Evolutionary conservation across 2,888 invertebrate genomes (phyloP).

Genomic region (Luperina testacea): DNA sequence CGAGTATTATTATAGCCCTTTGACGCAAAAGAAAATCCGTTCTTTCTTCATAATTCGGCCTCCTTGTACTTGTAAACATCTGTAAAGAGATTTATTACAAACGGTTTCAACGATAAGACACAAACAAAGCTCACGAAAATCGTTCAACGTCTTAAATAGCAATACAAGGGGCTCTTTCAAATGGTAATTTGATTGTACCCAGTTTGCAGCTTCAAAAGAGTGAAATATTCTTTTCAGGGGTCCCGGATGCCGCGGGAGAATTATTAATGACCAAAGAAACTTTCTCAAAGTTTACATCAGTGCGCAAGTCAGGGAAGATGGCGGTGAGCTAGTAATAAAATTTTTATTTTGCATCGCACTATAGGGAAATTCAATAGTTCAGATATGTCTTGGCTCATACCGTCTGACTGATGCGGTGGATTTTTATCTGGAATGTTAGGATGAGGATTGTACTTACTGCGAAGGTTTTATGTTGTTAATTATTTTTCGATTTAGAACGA

Average conservation of each 20-base stretch:
- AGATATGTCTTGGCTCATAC: constrained; percentile 33
- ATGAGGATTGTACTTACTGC: neutral
- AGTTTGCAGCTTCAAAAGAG: constrained; percentile 85
- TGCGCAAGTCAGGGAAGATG: constrained; percentile 67
- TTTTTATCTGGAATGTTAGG: constrained; percentile 4
- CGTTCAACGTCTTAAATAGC: constrained; percentile 81
- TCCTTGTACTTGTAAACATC: constrained; percentile 49
- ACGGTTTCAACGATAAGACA: constrained; percentile 64
- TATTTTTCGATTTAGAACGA: neutral
- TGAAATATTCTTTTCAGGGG: constrained; percentile 87
- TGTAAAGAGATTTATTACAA: constrained; percentile 63
- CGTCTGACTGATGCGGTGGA: neutral
- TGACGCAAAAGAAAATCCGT: constrained; percentile 35
- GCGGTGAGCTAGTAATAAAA: constrained; percentile 56
- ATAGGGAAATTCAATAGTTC: constrained; percentile 52
- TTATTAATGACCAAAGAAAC: constrained; percentile 85
- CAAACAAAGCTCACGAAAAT: constrained; percentile 79
- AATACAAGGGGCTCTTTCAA: constrained; percentile 82
- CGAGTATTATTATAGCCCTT: constrained; percentile 19
- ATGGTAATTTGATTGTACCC: constrained; percentile 89
- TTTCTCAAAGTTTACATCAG: constrained; percentile 75
- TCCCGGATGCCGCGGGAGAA: constrained; percentile 80
- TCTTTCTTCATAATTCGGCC: constrained; percentile 40
- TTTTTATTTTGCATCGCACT: constrained; percentile 53
- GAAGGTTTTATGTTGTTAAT: neutral